phyloP scores from a whole-genome alignment of 2,888 invertebrate genomes.

The Koerneria pararmatus region DNA sequence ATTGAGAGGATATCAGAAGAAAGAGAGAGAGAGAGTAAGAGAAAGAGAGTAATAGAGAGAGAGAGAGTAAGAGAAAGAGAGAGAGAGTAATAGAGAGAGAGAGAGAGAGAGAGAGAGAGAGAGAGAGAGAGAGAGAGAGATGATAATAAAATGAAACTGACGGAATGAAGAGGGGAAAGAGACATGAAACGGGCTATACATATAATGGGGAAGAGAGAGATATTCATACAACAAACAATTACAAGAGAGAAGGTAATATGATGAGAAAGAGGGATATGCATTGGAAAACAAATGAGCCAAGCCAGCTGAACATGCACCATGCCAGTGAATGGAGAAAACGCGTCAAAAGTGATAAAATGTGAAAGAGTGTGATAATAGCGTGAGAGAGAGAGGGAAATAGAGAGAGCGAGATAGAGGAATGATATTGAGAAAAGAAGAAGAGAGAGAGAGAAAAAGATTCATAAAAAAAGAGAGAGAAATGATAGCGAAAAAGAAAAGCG shows the following conservation, averaged over 20 bases:
- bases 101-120: not conserved
- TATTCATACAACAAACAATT: not conserved
- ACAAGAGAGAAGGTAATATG: not conserved
- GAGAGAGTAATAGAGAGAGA: conserved; percentile 1
- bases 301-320: too few species aligned
- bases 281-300: too few species aligned
- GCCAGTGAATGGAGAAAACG: too few species aligned
- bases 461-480: conserved; percentile 10
- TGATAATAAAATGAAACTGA: conserved; percentile 1
- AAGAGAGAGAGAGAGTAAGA: conserved; percentile 8
- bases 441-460: not conserved
- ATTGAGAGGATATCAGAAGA: not conserved
- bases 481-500: conserved; percentile 19
- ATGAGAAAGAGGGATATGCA: not conserved
- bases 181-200: not conserved
- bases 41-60: not conserved
- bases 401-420: too few species aligned
- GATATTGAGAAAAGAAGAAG: not conserved
- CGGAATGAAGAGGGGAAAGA: not conserved
- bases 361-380: too few species aligned
- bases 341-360: too few species aligned
- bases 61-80: conserved; percentile 11
- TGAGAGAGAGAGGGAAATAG: too few species aligned
- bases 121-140: not conserved
- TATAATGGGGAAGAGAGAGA: not conserved